A percentile compares a stretch with the other conserved stretches of the same genome.
These are phyloP conservation scores for Perdita meconis DNA, from an alignment of 2,888 invertebrate genomes.

Conservation along the genomic window DNA sequence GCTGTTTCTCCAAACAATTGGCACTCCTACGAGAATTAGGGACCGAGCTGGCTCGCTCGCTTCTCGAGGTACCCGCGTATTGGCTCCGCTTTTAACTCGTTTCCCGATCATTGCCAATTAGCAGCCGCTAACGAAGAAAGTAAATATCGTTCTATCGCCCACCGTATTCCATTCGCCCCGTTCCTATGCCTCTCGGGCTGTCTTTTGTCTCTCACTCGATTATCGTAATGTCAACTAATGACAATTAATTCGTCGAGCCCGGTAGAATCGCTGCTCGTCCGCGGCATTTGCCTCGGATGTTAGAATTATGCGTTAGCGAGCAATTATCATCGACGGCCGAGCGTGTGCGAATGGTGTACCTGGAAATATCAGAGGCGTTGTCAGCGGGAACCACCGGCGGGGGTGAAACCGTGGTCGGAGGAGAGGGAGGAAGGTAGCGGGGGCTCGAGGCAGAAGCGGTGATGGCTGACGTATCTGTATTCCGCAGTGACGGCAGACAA, in stretches of 20 bases:
- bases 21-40: slow-evolving; percentile 20
- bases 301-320: slow-evolving; percentile 32
- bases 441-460: slow-evolving; percentile 46
- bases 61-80: background rate
- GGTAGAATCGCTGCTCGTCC: slow-evolving; percentile 3
- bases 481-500: slow-evolving; percentile 74
- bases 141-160: slow-evolving; percentile 1
- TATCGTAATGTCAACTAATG: background rate
- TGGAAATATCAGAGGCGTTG: slow-evolving; percentile 33
- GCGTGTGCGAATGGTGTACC: slow-evolving; percentile 14
- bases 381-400: background rate
- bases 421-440: background rate
- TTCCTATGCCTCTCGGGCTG: too few species aligned
- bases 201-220: background rate
- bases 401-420: background rate
- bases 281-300: slow-evolving; percentile 17
- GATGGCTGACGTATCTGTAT: slow-evolving; percentile 75
- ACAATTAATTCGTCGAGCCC: slow-evolving; percentile 10
- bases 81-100: slow-evolving; percentile 12
- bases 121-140: slow-evolving; percentile 11
- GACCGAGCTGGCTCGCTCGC: background rate
- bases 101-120: slow-evolving; percentile 37
- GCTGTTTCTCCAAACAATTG: slow-evolving; percentile 23
- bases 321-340: slow-evolving; percentile 31
- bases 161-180: background rate